These are phyloP conservation scores for Drosophila paulistorum DNA, from an alignment of 1,140 invertebrate genomes.

Conservation along the genomic window DNA sequence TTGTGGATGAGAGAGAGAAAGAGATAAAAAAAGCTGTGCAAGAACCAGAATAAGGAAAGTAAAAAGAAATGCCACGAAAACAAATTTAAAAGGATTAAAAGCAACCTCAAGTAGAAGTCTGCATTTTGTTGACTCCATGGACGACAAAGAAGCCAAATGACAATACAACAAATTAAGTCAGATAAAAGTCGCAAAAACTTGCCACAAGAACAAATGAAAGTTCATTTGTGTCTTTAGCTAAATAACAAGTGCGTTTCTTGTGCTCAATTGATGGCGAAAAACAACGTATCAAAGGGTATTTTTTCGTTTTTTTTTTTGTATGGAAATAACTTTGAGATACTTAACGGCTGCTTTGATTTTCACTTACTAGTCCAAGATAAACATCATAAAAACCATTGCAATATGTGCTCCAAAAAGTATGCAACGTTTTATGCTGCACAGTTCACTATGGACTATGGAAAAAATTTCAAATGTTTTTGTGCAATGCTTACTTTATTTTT, in stretches of 20 bases:
- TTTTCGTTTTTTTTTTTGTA: not conserved
- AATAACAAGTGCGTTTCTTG: not conserved
- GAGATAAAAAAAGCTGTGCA: too few relatives aligned
- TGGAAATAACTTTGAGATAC: too few relatives aligned
- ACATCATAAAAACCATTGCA: slow-evolving; percentile 44
- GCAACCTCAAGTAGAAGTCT: slow-evolving; percentile 45
- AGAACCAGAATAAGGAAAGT: not conserved
- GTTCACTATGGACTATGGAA: too few relatives aligned
- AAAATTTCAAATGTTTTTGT: too few relatives aligned
- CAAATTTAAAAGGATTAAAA: slow-evolving; percentile 78
- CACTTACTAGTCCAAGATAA: slow-evolving; percentile 60
- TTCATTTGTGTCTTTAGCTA: slow-evolving; percentile 28
- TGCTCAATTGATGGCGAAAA: not conserved
- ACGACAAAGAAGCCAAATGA: slow-evolving; percentile 10
- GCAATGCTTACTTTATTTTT: too few relatives aligned
- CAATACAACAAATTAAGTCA: slow-evolving; percentile 49
- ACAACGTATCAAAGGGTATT: not conserved
- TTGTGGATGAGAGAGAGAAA: slow-evolving; percentile 15
- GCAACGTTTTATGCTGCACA: slow-evolving; percentile 41
- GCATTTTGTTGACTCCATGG: slow-evolving; percentile 50
- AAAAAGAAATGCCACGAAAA: slow-evolving; percentile 34
- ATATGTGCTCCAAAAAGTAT: slow-evolving; percentile 51
- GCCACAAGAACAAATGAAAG: slow-evolving; percentile 8
- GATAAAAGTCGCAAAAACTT: slow-evolving; percentile 46
- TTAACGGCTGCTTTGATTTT: slow-evolving; percentile 6